Evolutionary conservation across 35 echinoderm and acorn worm species (phyloP), one percentile per base, ranked within the genome.

Genomic region (Holothuria glaberrima): DNA sequence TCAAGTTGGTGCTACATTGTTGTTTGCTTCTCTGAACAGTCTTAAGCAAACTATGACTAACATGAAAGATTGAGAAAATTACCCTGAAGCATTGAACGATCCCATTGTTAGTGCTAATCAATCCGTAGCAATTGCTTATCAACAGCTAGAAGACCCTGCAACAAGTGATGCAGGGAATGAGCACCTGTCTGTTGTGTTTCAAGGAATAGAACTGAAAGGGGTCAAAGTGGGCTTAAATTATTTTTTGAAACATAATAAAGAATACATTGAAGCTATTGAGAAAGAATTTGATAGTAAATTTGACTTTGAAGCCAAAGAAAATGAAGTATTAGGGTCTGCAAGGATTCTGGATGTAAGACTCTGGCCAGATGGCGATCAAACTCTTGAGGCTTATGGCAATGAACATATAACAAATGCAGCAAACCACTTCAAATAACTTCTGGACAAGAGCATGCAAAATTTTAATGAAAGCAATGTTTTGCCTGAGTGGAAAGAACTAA

Each of bases 321-420:
- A 81, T 81, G 36, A 24, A 28, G 30, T 86, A 7, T 86, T 60
- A 30, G 14, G 25, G 20, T 86, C 82, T 22, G 30, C 82, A 60
- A 86, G 20, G 24, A 86, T 86, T 20, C 58, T 86, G 25, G 57
- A 86, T 31, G 30, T 36, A 36, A 86, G 82, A 30, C 48, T 88
- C 64, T 88, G 86, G 86, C 65, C 86, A 73, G 27, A 86, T 20
- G 61, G 32, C 19, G 25, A 66, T 29, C 57, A 32, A 66, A 38
- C 18, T 14, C 41, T 88, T 68, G 62, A 28, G 24, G 32, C 21
- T 24, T 50, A 74, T 48, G 86, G 86, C 9, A 74, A 88, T 48
- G 45, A 54, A 71, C 64, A 88, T 32, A n/a, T 86, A 19, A 65
- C 56, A 38, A 66, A 86, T 86, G 57, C 58, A 86, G 60, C 82